A percentile compares a stretch with the other conserved stretches of the same genome.
phyloP scores from a whole-genome alignment of 2,113 vertebrate genomes.

The Carollia perspicillata region DNA sequence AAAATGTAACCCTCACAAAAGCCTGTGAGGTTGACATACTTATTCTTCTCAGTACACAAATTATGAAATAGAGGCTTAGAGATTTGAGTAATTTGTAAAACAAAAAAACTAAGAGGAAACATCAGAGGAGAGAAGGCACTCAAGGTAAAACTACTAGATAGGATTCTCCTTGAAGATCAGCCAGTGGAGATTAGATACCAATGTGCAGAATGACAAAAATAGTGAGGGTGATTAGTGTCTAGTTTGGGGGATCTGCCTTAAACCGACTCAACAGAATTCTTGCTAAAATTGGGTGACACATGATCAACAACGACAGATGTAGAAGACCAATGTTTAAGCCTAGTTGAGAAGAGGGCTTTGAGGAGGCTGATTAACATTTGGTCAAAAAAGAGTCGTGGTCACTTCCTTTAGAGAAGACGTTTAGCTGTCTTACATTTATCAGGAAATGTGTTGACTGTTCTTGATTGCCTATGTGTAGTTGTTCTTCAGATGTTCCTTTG shows the following conservation, averaged over 20 bases:
- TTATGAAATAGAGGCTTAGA: background rate
- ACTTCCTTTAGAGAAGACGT: background rate
- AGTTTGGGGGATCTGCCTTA: background rate
- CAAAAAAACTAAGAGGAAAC: background rate
- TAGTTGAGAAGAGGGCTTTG: background rate
- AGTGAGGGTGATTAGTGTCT: background rate
- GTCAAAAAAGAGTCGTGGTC: background rate
- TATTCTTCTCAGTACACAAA: background rate
- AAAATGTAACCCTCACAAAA: background rate
- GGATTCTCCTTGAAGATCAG: background rate
- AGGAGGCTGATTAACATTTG: background rate
- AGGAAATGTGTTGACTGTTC: background rate
- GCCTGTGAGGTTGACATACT: background rate
- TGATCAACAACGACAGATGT: background rate
- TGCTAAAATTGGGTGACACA: background rate
- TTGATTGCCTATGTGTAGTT: background rate
- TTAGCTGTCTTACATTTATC: background rate
- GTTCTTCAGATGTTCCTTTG: background rate
- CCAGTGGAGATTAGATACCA: background rate
- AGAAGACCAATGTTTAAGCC: background rate
- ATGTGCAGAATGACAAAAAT: background rate
- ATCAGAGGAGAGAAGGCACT: background rate
- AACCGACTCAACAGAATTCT: background rate
- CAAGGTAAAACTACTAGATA: background rate
- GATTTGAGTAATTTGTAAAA: background rate